These are phyloP conservation scores for Agonopterix subpropinquella DNA, from an alignment of 2,888 invertebrate species.

Conservation along the genomic window DNA sequence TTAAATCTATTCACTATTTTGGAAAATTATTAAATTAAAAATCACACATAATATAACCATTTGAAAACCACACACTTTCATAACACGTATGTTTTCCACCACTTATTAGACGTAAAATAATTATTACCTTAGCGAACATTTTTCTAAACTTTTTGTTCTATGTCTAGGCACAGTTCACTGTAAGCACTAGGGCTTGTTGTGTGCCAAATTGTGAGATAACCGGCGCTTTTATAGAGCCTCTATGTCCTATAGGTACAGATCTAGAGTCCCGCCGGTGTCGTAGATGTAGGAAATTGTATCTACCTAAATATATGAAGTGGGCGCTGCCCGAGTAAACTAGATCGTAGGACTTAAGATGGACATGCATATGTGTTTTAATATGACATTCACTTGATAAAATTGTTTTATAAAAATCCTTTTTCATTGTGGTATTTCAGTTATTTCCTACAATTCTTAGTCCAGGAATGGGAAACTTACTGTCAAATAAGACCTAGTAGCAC, in stretches of 20 bases:
- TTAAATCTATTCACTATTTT: too few species aligned
- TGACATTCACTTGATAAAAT: not conserved
- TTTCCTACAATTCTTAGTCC: too few species aligned
- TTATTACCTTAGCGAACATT: conserved; percentile 66
- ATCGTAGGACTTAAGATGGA: conserved; percentile 35
- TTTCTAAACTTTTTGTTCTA: conserved; percentile 34
- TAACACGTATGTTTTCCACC: too few species aligned
- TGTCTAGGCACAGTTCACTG: conserved; percentile 48
- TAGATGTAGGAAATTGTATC: conserved; percentile 36
- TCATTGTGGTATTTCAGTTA: too few species aligned
- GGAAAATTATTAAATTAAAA: too few species aligned
- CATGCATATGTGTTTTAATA: conserved; percentile 11
- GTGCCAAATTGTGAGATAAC: conserved; percentile 64
- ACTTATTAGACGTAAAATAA: not conserved
- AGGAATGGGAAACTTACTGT: too few species aligned
- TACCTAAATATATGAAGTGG: conserved; percentile 41
- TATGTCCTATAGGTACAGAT: conserved; percentile 57
- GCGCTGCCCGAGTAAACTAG: conserved; percentile 54
- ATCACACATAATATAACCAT: too few species aligned
- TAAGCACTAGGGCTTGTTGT: conserved; percentile 60
- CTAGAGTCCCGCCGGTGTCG: conserved; percentile 43
- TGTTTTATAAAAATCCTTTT: not conserved
- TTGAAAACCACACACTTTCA: too few species aligned
- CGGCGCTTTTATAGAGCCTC: conserved; percentile 62
- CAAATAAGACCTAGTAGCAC: too few species aligned